A percentile compares a stretch with the other conserved stretches of the same genome.
phyloP scores from a whole-genome alignment of 2,888 invertebrate genomes.

The Zeuzera pyrina region DNA sequence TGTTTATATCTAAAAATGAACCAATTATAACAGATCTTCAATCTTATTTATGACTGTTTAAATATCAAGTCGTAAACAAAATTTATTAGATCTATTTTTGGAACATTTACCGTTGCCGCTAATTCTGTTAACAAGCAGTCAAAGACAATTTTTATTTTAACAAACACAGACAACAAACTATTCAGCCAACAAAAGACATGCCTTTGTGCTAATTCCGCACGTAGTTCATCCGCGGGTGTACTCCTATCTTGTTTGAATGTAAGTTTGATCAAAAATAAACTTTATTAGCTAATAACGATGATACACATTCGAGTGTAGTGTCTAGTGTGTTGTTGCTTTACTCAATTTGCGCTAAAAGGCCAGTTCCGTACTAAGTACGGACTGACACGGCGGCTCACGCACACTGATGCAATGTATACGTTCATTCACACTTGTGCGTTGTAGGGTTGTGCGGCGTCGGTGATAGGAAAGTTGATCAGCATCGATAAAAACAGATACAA shows the following conservation, averaged over 20 bases:
- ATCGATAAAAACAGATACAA: no score
- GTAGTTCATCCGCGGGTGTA: slow-evolving; percentile 23
- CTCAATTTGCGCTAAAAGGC: slow-evolving; percentile 17
- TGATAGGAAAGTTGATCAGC: no score
- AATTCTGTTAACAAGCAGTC: no score
- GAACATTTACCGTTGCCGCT: no score
- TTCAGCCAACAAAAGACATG: slow-evolving; percentile 20
- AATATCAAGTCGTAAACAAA: no score
- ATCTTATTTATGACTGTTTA: no score
- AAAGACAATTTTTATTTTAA: no score
- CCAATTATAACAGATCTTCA: no score
- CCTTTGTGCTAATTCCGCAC: slow-evolving; percentile 26
- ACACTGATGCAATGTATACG: slow-evolving; percentile 46
- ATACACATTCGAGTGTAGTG: slow-evolving; percentile 3
- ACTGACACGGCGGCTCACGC: slow-evolving; percentile 48
- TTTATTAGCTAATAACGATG: not conserved
- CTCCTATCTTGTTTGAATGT: no score
- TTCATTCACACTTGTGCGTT: slow-evolving; percentile 51
- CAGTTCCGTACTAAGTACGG: slow-evolving; percentile 62
- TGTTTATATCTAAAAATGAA: no score
- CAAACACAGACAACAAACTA: no score
- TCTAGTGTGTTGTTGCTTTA: slow-evolving; percentile 27
- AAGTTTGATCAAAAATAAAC: slow-evolving; percentile 2
- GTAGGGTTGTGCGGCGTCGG: slow-evolving; percentile 31
- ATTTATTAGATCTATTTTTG: no score